These are phyloP conservation scores for Samia ricini DNA, from an alignment of 1,140 invertebrate species.

Conservation along the genomic window DNA sequence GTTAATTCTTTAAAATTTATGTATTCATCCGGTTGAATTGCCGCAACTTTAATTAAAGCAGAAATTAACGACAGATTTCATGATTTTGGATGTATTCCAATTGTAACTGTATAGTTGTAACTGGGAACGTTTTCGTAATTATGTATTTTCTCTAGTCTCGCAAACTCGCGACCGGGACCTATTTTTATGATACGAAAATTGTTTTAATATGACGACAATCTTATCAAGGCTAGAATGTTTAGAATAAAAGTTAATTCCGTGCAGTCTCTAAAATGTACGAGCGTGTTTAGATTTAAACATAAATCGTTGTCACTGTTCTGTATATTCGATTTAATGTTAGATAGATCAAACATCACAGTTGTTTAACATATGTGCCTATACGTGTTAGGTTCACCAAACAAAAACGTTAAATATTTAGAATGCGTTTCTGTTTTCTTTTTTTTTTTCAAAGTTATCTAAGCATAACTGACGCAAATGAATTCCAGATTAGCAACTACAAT, in stretches of 20 bases:
- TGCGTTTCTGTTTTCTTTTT: neutral
- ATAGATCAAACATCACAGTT: neutral
- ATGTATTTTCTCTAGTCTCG: conserved; percentile 56
- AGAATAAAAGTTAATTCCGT: neutral
- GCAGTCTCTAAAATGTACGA: conserved; percentile 1
- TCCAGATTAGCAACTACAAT: neutral
- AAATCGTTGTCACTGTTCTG: neutral
- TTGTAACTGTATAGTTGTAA: conserved; percentile 46
- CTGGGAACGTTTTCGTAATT: conserved; percentile 59
- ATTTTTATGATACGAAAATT: conserved; percentile 45
- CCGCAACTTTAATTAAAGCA: conserved; percentile 60
- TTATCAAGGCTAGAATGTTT: conserved; percentile 19
- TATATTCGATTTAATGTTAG: neutral
- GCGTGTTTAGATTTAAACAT: neutral
- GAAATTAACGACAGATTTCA: conserved; percentile 56
- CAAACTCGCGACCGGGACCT: conserved; percentile 46
- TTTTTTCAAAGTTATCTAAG: neutral
- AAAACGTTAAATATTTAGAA: neutral
- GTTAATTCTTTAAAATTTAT: conserved; percentile 26
- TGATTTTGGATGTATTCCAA: conserved; percentile 68
- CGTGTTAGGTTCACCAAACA: neutral
- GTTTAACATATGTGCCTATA: neutral
- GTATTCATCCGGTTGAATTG: conserved; percentile 25
- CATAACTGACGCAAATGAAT: neutral
- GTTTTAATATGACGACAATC: conserved; percentile 30